phyloP scores from a whole-genome alignment of 92 coral and sea anemone species.

The Zoanthus solanderi region DNA sequence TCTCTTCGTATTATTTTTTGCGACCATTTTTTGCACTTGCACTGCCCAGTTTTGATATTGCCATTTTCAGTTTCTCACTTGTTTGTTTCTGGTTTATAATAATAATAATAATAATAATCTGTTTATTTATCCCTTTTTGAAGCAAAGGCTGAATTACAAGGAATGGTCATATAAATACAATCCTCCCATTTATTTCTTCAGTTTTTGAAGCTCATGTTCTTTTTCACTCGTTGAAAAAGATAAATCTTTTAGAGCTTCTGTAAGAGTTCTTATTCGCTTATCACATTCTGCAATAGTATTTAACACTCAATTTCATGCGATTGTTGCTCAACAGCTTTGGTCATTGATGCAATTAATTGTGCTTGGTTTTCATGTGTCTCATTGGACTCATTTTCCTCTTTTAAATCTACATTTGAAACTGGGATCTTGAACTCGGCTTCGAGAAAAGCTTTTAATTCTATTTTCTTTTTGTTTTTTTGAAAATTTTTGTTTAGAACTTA shows the following conservation, averaged over 20 bases:
- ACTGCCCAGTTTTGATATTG: conserved; percentile 36
- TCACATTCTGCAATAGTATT: conserved; percentile 17
- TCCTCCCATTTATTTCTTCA: conserved; percentile 15
- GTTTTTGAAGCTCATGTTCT: neutral
- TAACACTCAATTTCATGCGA: conserved; percentile 16
- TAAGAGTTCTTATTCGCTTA: neutral
- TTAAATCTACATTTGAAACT: neutral
- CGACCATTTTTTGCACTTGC: conserved; percentile 13
- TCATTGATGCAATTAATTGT: conserved; percentile 14
- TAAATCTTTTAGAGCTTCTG: conserved; percentile 23
- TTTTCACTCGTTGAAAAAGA: neutral
- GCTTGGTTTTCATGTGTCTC: neutral
- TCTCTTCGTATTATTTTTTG: conserved; percentile 39
- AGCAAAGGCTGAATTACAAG: no score
- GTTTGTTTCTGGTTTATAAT: conserved; percentile 5
- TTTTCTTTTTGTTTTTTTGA: conserved; percentile 31
- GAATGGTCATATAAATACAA: neutral
- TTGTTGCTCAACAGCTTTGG: neutral
- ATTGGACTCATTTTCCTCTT: neutral
- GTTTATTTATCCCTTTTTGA: neutral
- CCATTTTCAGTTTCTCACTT: conserved; percentile 24
- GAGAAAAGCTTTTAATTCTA: neutral
- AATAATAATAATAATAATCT: no score
- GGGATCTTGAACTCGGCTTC: conserved; percentile 10
- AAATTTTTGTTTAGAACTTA: conserved; percentile 1